These are phyloP conservation scores for Helicolenus hilgendorfi DNA, from an alignment of 2,797 vertebrate species.

Conservation along the genomic window DNA sequence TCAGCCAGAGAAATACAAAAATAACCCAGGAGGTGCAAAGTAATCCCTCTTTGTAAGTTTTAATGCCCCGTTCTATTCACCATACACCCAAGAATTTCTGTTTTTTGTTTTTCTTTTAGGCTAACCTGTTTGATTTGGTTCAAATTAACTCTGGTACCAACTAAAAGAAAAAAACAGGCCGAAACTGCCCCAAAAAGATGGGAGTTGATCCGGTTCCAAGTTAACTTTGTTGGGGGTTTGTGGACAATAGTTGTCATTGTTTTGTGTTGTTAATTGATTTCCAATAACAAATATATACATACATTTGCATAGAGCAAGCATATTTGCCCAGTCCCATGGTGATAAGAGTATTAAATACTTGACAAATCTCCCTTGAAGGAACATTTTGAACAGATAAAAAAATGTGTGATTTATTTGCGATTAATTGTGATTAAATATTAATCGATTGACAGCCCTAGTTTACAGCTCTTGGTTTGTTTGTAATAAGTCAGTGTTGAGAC, in stretches of 20 bases:
- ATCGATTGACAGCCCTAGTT: background rate
- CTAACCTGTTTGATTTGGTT: background rate
- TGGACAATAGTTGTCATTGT: too few species aligned
- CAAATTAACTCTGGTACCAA: background rate
- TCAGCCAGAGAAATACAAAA: conserved; percentile 32
- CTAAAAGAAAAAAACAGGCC: background rate
- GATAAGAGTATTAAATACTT: too few species aligned
- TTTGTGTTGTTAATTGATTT: too few species aligned
- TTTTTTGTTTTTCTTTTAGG: background rate
- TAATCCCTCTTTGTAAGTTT: conserved; percentile 11
- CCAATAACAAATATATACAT: too few species aligned
- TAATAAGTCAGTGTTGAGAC: background rate
- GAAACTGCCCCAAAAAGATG: background rate
- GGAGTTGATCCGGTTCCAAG: background rate
- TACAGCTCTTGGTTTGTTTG: background rate
- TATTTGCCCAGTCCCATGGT: too few species aligned
- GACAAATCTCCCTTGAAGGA: too few species aligned
- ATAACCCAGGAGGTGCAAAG: conserved; percentile 5
- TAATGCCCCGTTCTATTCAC: conserved; percentile 1
- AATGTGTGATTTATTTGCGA: too few species aligned
- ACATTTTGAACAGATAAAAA: too few species aligned
- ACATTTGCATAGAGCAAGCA: too few species aligned
- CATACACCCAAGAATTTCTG: background rate
- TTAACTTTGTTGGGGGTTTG: background rate
- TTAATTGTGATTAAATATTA: too few species aligned